These are phyloP conservation scores for Eubasilissa regina DNA, from an alignment of 1,140 invertebrate genomes.

Conservation along the genomic window DNA sequence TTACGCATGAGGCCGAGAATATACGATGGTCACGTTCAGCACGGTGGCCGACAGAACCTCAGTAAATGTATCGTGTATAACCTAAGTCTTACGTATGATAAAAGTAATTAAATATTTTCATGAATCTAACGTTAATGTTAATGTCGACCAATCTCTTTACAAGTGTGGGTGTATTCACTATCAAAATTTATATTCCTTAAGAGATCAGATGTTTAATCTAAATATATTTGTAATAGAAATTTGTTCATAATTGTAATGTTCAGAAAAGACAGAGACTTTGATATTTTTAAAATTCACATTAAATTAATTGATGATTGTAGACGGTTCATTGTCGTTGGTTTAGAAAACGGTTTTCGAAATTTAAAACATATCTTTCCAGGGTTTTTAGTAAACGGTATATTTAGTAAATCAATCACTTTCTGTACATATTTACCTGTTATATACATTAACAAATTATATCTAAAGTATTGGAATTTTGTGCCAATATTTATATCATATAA, in stretches of 20 bases:
- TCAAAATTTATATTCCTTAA: conserved; percentile 56
- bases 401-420: conserved; percentile 60
- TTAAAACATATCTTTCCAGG: conserved; percentile 61
- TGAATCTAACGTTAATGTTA: conserved; percentile 58
- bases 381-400: conserved; percentile 60
- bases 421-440: conserved; percentile 60
- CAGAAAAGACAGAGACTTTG: conserved; percentile 55
- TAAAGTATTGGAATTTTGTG: conserved; percentile 60
- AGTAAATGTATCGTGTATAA: conserved; percentile 56
- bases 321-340: conserved; percentile 57
- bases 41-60: conserved; percentile 57
- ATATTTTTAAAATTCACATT: conserved; percentile 57
- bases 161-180: conserved; percentile 59
- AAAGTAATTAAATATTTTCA: conserved; percentile 54
- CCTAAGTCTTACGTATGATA: conserved; percentile 54
- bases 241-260: conserved; percentile 51
- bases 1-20: conserved; percentile 47
- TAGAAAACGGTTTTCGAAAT: conserved; percentile 60
- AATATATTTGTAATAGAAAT: conserved; percentile 50
- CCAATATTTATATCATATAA: conserved; percentile 60
- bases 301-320: conserved; percentile 56
- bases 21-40: conserved; percentile 23
- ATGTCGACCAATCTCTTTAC: conserved; percentile 60
- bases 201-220: conserved; percentile 52
- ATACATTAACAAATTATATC: conserved; percentile 58